These are phyloP conservation scores for Phylloscopus whistleri DNA, from an alignment of 2,113 vertebrate genomes.

Conservation along the genomic window DNA sequence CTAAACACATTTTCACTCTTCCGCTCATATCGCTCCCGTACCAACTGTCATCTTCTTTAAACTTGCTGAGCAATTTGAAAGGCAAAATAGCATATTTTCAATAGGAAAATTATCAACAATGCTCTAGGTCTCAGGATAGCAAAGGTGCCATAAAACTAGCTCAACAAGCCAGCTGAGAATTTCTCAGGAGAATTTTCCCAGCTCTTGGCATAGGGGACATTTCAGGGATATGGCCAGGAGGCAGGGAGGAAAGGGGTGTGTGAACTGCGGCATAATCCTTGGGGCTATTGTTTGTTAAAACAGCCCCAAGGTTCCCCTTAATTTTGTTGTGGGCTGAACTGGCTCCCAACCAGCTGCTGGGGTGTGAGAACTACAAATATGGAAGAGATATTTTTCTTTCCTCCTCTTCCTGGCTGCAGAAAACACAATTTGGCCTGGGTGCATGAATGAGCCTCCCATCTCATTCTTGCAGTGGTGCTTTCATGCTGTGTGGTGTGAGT, in stretches of 20 bases:
- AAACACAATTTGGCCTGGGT: not conserved
- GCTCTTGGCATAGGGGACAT: conserved; percentile 22
- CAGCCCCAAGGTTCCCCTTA: conserved; percentile 29
- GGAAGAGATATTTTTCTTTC: not conserved
- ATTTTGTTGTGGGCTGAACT: conserved; percentile 40
- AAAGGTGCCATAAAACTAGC: not conserved
- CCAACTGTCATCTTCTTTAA: not conserved
- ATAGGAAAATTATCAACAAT: conserved; percentile 55
- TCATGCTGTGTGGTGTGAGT: conserved; percentile 60
- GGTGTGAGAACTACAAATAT: conserved; percentile 50
- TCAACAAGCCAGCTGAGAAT: conserved; percentile 37
- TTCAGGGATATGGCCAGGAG: conserved; percentile 11
- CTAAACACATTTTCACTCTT: not conserved
- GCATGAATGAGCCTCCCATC: not conserved
- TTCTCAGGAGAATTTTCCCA: conserved; percentile 63
- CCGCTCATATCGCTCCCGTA: not conserved
- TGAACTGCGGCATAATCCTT: conserved; percentile 31
- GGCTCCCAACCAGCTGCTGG: conserved; percentile 42
- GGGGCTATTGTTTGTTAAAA: conserved; percentile 38
- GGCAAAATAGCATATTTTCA: conserved; percentile 72
- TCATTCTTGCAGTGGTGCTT: conserved; percentile 55
- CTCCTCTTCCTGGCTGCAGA: not conserved
- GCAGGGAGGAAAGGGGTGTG: not conserved
- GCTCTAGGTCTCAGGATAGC: not conserved
- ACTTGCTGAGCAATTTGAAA: conserved; percentile 58